Base-by-base conservation (phyloP, 2,797 vertebrate species). In the Sebastes nivosus region DNA sequence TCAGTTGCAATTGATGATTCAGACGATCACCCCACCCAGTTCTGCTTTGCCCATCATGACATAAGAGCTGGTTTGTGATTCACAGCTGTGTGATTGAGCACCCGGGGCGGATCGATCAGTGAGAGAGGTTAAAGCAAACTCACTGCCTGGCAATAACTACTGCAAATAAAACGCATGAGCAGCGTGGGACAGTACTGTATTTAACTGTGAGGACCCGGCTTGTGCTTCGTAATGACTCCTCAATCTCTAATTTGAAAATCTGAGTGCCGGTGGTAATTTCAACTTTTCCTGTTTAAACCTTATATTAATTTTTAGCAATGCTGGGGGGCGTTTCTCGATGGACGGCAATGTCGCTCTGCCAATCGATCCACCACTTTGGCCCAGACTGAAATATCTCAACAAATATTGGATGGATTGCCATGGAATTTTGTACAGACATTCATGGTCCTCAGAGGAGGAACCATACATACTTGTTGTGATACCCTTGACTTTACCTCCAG, bases 1-100 rank as follows among this genome's bases (percentile, higher is more conserved):
- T 85, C 94, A 90, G 92, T 92, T 94, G 87, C 73, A 81, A 92
- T 89, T 92, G 93, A 94, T 76, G 88, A 91, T 86, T 92, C 87
- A 85, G 85, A 90, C 82, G 83, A 88, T 92, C 87, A 85, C 73
- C 87, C 88, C 85, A 76, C 80, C 87, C 90, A 79, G 69, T 81
- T 85, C 85, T 80, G 82, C 83, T 81, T 68, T 36, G 75, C 84
- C 83, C 85, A 87, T 83, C 74, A 70, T 95, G 95, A 90, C 91
- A 79, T 94, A 95, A 96, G 85, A 70, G 67, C 72, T 70, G 72
- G 85, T 90, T 85, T 83, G 77, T 75, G 84, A 88, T 79, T 87
- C 79, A 79, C 72, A 69, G 83, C 84, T 81, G 55, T 85, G 89
- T 79, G 72, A 84, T 90, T 84, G 65, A 69, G 66, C 84, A 81